Evolutionary conservation across 2,113 vertebrate species (phyloP).

Genomic region (Oostethus manadensis): DNA sequence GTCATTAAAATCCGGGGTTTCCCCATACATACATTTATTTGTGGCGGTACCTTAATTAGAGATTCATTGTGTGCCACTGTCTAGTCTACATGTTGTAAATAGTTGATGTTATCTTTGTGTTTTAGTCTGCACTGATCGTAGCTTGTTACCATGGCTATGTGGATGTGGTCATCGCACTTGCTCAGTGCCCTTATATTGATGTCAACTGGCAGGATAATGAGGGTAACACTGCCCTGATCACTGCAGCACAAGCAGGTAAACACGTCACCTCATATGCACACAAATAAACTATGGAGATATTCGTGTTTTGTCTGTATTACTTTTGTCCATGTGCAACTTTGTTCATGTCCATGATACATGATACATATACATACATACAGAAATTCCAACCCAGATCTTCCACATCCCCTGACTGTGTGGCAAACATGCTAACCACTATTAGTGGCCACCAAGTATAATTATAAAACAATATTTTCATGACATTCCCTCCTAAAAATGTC

Average conservation of each 20-base stretch:
- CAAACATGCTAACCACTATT: too few species aligned
- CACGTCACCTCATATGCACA: not conserved
- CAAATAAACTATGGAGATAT: too few species aligned
- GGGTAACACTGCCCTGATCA: constrained; percentile 95
- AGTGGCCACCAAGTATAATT: too few species aligned
- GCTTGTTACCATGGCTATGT: constrained; percentile 93
- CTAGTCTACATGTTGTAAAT: not conserved
- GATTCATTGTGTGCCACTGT: not conserved
- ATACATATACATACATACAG: too few species aligned
- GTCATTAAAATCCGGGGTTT: too few species aligned
- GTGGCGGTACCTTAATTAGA: not conserved
- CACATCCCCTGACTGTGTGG: too few species aligned
- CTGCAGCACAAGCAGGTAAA: constrained; percentile 93
- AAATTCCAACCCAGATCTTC: too few species aligned
- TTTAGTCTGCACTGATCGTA: constrained; percentile 85
- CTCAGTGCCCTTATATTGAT: constrained; percentile 87
- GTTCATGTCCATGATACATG: not conserved
- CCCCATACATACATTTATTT: too few species aligned
- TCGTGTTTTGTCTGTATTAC: not conserved
- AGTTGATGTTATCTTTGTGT: constrained; percentile 23
- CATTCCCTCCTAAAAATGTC: too few species aligned
- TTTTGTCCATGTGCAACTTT: not conserved
- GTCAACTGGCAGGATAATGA: constrained; percentile 98
- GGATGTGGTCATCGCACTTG: constrained; percentile 85
- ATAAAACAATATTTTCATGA: too few species aligned